Base-by-base conservation (phyloP, 53 echinoderm and acorn worm genomes). In the Stichopus horrens region DNA sequence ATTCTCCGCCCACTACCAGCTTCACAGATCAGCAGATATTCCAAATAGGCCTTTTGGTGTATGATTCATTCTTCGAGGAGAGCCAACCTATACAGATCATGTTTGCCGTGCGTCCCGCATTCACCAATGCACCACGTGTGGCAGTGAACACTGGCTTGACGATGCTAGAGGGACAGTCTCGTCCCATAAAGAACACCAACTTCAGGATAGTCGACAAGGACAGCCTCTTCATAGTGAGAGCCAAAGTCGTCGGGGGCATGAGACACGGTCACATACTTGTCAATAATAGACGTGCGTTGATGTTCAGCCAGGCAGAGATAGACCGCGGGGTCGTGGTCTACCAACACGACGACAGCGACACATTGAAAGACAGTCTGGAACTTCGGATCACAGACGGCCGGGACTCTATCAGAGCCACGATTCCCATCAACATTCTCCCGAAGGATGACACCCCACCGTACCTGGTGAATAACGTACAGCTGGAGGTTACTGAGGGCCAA, bases 361-460 rank as follows among this genome's bases (percentile, higher is more conserved):
- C 96, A 0, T 60, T 90, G 58, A 98, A 92, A 86, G 98, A 98
- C 81, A 96, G 93, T 20, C 56, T 98, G 9, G 98, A 96, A 22
- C 88, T 98, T 51, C 76, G 98, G 18, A 92, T 98, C 57, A 96
- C 90, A 4, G 98, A 98, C 88, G 94, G 94, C 59, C 57, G 88
- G 4, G 88, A 98, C 68, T 94, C 92, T 9, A 90, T 95, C 0
- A 87, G 94, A 67, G 89, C 95, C 56, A 94, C 98, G 5, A 90
- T 98, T 65, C 98, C 98, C 11, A 96, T 98, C 55, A 98, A 96
- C 60, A 93, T 98, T 19, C 90, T 98, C 7, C 98, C 98, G 10
- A 96, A 93, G 53, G 98, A 98, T 90, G 96, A 98, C 79, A 98
- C 91, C 23, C 74, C 98, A 1, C 98, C 98, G 7, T 96, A 90